Conservation (phyloP, 2,113 vertebrate species). For the Osmerus eperlanus region DNA sequence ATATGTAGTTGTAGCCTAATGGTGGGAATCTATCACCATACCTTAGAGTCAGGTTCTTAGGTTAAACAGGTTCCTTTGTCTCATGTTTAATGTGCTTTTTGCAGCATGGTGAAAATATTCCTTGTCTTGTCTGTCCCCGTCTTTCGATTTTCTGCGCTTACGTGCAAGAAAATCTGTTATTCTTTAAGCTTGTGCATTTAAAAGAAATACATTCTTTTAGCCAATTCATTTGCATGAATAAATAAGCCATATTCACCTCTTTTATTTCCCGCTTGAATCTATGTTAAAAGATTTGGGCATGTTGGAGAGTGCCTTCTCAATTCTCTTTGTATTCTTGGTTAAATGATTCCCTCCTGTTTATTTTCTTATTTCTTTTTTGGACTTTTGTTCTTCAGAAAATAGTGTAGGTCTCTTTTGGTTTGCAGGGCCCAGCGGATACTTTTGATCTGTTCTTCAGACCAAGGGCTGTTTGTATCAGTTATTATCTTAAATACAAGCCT, state of each 20-base stretch:
- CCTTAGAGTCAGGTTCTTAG: conserved; percentile 59
- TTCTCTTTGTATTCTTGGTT: conserved; percentile 64
- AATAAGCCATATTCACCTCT: conserved; percentile 63
- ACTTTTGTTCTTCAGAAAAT: conserved; percentile 48
- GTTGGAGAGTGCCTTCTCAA: conserved; percentile 57
- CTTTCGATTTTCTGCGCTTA: conserved; percentile 44
- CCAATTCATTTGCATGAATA: conserved; percentile 71
- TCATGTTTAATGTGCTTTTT: background rate
- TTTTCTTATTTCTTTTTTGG: conserved; percentile 60
- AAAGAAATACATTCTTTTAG: conserved; percentile 64
- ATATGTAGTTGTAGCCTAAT: conserved; percentile 48
- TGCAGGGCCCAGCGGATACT: conserved; percentile 48
- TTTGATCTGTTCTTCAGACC: conserved; percentile 55
- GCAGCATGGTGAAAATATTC: conserved; percentile 19
- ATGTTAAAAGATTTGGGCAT: conserved; percentile 62
- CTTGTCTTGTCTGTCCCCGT: conserved; percentile 27
- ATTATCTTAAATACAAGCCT: conserved; percentile 32
- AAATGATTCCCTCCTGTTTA: conserved; percentile 65
- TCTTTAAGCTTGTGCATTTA: conserved; percentile 62
- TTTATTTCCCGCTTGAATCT: conserved; percentile 55
- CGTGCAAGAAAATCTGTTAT: conserved; percentile 54
- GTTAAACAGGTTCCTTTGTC: too few relatives aligned
- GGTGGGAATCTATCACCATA: conserved; percentile 55
- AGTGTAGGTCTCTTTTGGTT: conserved; percentile 47
- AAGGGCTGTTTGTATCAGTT: conserved; percentile 41